A percentile compares a stretch with the other conserved stretches of the same genome.
These are phyloP conservation scores for Oligia latruncula DNA, from an alignment of 2,888 invertebrate genomes.

Conservation along the genomic window DNA sequence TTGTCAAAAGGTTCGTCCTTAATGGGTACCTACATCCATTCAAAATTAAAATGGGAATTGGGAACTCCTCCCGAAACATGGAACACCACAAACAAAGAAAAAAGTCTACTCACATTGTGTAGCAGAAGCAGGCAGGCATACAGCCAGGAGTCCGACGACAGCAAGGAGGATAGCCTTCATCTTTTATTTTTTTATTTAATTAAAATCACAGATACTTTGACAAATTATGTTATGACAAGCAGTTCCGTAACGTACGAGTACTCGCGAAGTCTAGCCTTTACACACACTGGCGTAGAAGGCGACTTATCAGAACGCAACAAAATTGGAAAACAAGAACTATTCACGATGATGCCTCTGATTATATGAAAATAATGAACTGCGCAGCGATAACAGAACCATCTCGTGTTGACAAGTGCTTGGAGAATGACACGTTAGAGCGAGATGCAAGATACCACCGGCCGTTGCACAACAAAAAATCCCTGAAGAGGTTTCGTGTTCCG, in stretches of 20 bases:
- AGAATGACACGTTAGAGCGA: slow-evolving; percentile 79
- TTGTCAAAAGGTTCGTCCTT: not conserved
- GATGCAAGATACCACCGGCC: slow-evolving; percentile 73
- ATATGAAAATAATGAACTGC: slow-evolving; percentile 84
- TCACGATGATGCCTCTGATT: slow-evolving; percentile 78
- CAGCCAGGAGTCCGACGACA: slow-evolving; percentile 86
- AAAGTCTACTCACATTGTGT: slow-evolving; percentile 92
- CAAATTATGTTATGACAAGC: slow-evolving; percentile 71
- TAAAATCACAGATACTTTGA: slow-evolving; percentile 89
- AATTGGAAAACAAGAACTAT: slow-evolving; percentile 78
- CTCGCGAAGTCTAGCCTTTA: slow-evolving; percentile 92
- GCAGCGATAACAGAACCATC: slow-evolving; percentile 86
- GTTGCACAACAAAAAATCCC: slow-evolving; percentile 72
- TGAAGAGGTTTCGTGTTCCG: slow-evolving; percentile 87
- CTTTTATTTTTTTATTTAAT: slow-evolving; percentile 76
- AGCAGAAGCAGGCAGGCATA: slow-evolving; percentile 87
- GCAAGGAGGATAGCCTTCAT: slow-evolving; percentile 90
- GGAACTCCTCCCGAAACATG: slow-evolving; percentile 1
- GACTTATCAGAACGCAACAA: slow-evolving; percentile 85
- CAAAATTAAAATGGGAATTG: not conserved
- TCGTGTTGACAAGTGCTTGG: slow-evolving; percentile 82
- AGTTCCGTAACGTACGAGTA: slow-evolving; percentile 72
- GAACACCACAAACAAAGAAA: slow-evolving; percentile 61
- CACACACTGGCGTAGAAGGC: slow-evolving; percentile 98
- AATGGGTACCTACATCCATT: not conserved